Evolutionary conservation across 2,888 invertebrate species (phyloP).

Genomic region (Sclerodermus sp.): DNA sequence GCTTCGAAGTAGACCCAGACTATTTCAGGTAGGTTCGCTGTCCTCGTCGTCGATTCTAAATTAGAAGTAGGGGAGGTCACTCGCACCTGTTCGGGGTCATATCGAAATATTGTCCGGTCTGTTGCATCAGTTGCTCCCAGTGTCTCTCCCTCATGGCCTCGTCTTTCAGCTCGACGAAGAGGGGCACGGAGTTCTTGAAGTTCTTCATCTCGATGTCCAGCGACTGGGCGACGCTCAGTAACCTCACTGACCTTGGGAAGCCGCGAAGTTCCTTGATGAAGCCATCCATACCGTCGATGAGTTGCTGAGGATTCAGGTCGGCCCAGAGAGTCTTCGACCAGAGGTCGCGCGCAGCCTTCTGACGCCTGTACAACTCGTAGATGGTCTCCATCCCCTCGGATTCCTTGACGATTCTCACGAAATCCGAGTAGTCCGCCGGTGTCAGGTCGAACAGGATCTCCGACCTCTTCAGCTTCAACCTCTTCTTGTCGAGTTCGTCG

Average conservation of each 20-base stretch:
- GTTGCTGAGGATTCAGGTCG: slow-evolving; percentile 79
- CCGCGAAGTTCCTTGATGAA: slow-evolving; percentile 79
- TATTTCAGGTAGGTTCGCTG: too few species aligned
- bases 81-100: slow-evolving; percentile 72
- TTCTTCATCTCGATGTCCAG: slow-evolving; percentile 85
- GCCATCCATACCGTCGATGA: slow-evolving; percentile 83
- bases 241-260: slow-evolving; percentile 68
- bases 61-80: background rate
- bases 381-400: slow-evolving; percentile 70
- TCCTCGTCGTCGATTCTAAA: too few species aligned
- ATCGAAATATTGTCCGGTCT: slow-evolving; percentile 80
- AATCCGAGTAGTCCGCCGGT: slow-evolving; percentile 79
- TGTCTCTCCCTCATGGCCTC: slow-evolving; percentile 88
- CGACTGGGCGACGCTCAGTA: slow-evolving; percentile 65
- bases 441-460: slow-evolving; percentile 88
- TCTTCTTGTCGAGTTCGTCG: slow-evolving; percentile 67
- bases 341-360: slow-evolving; percentile 73
- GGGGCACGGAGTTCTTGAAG: slow-evolving; percentile 82
- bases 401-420: slow-evolving; percentile 66
- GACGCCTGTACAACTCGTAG: slow-evolving; percentile 77
- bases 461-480: slow-evolving; percentile 69
- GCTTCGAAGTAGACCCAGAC: too few species aligned
- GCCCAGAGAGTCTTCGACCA: slow-evolving; percentile 90
- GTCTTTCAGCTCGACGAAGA: slow-evolving; percentile 89
- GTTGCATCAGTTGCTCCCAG: slow-evolving; percentile 86